Conservation (phyloP, 2,113 vertebrate genomes). For the Podarcis cretensis region DNA sequence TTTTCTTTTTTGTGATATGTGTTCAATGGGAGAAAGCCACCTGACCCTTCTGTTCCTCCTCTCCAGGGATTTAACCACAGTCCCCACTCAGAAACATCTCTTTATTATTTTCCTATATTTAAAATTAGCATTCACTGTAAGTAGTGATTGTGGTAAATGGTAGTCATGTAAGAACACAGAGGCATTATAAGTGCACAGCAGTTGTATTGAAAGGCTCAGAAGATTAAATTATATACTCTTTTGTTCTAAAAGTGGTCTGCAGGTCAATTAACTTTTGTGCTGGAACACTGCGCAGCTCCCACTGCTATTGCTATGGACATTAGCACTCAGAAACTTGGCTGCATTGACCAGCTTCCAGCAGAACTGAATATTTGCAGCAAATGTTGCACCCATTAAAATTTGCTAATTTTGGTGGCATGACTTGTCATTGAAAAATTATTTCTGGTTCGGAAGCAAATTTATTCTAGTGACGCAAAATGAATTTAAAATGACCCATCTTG, state of each 20-base stretch:
- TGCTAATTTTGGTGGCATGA: background rate
- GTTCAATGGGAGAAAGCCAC: no score
- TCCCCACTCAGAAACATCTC: background rate
- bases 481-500: background rate
- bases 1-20: background rate
- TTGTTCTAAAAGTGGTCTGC: conserved; percentile 23
- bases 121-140: conserved; percentile 17
- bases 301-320: background rate
- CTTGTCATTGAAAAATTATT: conserved; percentile 8
- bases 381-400: conserved; percentile 2
- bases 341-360: background rate
- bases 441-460: conserved; percentile 8
- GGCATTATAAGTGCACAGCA: conserved; percentile 7
- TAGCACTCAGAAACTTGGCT: background rate
- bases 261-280: conserved; percentile 40
- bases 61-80: background rate
- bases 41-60: background rate
- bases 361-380: conserved; percentile 8
- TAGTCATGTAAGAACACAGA: conserved; percentile 7
- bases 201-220: background rate
- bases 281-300: conserved; percentile 19
- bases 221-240: conserved; percentile 32
- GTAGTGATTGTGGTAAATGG: conserved; percentile 10
- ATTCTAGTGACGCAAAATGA: conserved; percentile 1
- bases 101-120: background rate